Conservation (phyloP, 1,140 invertebrate species). For the Lethrus apterus region DNA sequence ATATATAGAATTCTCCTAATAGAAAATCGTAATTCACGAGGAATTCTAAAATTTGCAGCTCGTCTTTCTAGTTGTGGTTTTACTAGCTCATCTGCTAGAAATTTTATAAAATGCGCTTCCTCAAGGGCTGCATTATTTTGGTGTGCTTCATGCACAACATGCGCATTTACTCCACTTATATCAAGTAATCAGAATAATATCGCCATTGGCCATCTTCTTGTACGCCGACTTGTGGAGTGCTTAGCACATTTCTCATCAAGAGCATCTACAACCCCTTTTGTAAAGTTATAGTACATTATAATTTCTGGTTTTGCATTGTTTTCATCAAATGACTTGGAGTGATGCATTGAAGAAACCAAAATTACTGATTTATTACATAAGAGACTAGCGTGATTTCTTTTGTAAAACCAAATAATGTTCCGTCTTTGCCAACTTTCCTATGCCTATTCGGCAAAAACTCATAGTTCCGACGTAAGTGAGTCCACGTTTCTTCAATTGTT, state of each 20-base stretch:
- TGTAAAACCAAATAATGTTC: constrained; percentile 28
- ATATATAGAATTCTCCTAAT: constrained; percentile 7
- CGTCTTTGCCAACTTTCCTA: constrained; percentile 9
- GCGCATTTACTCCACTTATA: constrained; percentile 1
- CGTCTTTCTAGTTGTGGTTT: constrained; percentile 7
- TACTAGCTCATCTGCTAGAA: constrained; percentile 7
- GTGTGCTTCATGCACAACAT: constrained; percentile 3
- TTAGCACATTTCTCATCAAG: constrained; percentile 5
- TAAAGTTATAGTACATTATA: constrained; percentile 7
- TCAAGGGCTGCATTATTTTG: background rate
- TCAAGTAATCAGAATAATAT: constrained; percentile 5
- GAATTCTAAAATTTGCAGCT: background rate
- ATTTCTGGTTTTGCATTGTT: constrained; percentile 31
- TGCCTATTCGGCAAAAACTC: constrained; percentile 23
- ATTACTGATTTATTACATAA: constrained; percentile 33
- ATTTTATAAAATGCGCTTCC: constrained; percentile 4
- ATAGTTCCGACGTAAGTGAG: constrained; percentile 35
- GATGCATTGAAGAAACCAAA: constrained; percentile 34
- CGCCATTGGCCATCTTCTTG: background rate
- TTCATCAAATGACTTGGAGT: constrained; percentile 21
- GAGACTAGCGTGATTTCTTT: constrained; percentile 24
- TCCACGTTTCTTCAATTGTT: constrained; percentile 18
- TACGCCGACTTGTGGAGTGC: constrained; percentile 3
- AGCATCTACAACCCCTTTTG: constrained; percentile 9
- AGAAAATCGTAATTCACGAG: background rate